Conservation (phyloP, 2,113 vertebrate species). For the Kryptolebias marmoratus region DNA sequence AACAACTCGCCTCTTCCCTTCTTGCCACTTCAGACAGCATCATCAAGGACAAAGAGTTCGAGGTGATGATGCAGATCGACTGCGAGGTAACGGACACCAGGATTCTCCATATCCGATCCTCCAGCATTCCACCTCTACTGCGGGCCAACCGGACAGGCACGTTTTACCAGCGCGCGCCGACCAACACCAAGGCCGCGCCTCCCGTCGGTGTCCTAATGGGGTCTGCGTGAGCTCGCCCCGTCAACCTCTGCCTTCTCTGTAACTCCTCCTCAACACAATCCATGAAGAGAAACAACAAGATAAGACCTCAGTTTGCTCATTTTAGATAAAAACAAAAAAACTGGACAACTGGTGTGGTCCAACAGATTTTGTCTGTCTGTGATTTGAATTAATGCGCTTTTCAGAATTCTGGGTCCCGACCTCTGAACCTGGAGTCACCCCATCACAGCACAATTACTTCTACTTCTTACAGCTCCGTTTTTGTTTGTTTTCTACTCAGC, state of each 20-base stretch:
- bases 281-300: background rate
- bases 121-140: constrained; percentile 88
- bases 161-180: constrained; percentile 81
- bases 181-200: constrained; percentile 72
- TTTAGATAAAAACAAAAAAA: background rate
- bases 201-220: constrained; percentile 86
- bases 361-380: background rate
- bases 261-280: background rate
- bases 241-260: constrained; percentile 1
- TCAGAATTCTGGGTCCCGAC: constrained; percentile 38
- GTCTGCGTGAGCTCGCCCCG: constrained; percentile 67
- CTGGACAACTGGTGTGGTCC: background rate
- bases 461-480: constrained; percentile 28
- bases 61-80: constrained; percentile 99
- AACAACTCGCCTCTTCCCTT: constrained; percentile 2
- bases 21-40: constrained; percentile 85
- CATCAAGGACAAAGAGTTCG: constrained; percentile 88
- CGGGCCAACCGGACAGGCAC: constrained; percentile 84
- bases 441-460: constrained; percentile 58
- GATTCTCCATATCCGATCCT: constrained; percentile 93
- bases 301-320: background rate
- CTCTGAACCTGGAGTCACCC: constrained; percentile 68
- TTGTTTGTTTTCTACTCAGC: background rate
- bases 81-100: constrained; percentile 95
- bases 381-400: constrained; percentile 12